Percentiles rank a stretch among this genome's conserved stretches.
Conservation (phyloP, 2,888 invertebrate species). For the Lacanobia oleracea region DNA sequence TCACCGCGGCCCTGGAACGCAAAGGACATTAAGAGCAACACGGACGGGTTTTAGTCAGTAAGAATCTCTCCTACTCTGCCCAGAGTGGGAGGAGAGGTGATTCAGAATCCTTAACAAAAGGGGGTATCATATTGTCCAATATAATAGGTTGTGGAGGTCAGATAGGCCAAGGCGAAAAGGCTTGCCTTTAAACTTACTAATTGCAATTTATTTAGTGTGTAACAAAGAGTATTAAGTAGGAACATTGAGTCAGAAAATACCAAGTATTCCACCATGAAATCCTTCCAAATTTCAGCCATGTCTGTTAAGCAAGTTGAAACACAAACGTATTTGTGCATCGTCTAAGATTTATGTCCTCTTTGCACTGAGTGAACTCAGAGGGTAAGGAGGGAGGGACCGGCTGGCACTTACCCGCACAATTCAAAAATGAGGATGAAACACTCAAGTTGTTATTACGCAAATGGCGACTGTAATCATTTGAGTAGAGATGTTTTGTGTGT, state of each 20-base stretch:
- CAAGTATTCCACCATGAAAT: neutral
- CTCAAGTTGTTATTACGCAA: constrained; percentile 39
- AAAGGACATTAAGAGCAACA: no score
- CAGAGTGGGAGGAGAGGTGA: no score
- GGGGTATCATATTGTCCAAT: no score
- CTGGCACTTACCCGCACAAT: constrained; percentile 44
- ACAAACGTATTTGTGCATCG: constrained; percentile 51
- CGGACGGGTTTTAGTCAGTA: no score
- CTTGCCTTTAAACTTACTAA: neutral
- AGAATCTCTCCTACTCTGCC: no score
- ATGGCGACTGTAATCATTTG: constrained; percentile 20
- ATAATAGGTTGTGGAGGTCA: no score
- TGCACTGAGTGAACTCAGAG: constrained; percentile 33
- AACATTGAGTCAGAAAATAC: neutral
- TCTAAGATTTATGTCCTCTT: constrained; percentile 52
- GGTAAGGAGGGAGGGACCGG: constrained; percentile 7
- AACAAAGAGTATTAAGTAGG: neutral
- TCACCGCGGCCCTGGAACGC: no score
- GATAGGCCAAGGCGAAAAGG: no score
- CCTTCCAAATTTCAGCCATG: constrained; percentile 19
- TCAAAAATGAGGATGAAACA: constrained; percentile 49
- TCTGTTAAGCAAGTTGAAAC: constrained; percentile 26
- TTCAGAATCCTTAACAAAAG: no score
- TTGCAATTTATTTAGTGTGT: neutral
- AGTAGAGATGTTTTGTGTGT: constrained; percentile 4